Percentiles rank a stretch among this genome's conserved stretches.
Evolutionary conservation across 2,888 invertebrate genomes (phyloP).

Genomic region (Tetropium fuscum): DNA sequence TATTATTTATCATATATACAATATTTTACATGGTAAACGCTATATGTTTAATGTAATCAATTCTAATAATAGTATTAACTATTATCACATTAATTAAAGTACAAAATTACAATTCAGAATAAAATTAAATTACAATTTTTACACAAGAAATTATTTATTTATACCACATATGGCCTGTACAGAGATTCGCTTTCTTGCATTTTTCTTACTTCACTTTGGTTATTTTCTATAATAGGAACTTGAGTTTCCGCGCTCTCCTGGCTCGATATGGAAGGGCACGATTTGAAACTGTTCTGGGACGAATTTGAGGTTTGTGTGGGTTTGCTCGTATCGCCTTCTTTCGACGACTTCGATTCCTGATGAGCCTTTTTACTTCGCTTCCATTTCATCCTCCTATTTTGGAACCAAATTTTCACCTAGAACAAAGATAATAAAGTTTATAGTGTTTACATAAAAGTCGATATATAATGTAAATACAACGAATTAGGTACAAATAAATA

Average conservation of each 20-base stretch:
- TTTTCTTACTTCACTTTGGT: constrained; percentile 51
- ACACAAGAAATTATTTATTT: constrained; percentile 41
- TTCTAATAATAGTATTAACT: background rate
- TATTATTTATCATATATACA: constrained; percentile 34
- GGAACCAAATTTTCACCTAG: constrained; percentile 99
- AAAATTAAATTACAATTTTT: background rate
- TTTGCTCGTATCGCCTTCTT: constrained; percentile 51
- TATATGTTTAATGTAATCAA: background rate
- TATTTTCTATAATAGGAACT: constrained; percentile 42
- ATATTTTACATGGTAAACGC: constrained; percentile 27
- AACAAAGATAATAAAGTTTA: constrained; percentile 42
- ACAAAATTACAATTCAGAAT: background rate
- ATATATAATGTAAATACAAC: too few species aligned
- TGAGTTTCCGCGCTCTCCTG: constrained; percentile 43
- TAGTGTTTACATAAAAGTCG: background rate
- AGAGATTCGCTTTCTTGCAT: constrained; percentile 63
- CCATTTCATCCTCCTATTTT: constrained; percentile 99
- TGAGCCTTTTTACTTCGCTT: constrained; percentile 97
- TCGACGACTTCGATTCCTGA: constrained; percentile 81
- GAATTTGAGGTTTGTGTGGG: constrained; percentile 41
- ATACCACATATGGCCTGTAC: constrained; percentile 68
- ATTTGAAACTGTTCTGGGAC: constrained; percentile 43
- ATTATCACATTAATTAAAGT: constrained; percentile 5
- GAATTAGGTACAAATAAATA: too few species aligned
- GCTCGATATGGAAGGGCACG: constrained; percentile 42